Evolutionary conservation across 1,140 invertebrate genomes (phyloP), one percentile per base, ranked within the genome.

Genomic region (Plectrocnemia conspersa): DNA sequence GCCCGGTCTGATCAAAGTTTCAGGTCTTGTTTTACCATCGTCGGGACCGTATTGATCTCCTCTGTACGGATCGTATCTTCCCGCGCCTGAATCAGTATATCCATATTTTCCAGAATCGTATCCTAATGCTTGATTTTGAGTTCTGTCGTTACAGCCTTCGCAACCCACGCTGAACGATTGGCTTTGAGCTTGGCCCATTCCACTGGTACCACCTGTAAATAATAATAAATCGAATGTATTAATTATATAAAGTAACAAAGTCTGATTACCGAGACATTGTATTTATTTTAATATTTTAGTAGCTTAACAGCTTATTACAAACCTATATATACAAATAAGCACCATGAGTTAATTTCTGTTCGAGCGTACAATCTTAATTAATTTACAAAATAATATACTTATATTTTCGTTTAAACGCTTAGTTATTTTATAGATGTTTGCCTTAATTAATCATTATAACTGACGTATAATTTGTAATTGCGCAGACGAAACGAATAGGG

Each of bases 131-230:
- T 53, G 58, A 27, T 49, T 55, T 38, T 61, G 59, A 2, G 35
- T 44, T 33, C 41, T 52, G 24, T 56, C 47, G 32, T 64, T 59
- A 64, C 66, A 74, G 38, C 73, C 74, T 23, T 76, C 78, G 41
- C 71, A 74, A 50, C 68, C 77, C 29, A 77, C 75, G 45, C 78
- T 77, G 21, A 73, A 75, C 27, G 78, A 77, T 65, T 83, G 82
- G 74, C 87, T 89, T 72, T 90, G 87, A 1, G 86, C 85, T 75
- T 88, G 85, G 1, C 85, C 86, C 83, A 89, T 88, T 50, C 86
- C 86, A 65, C 80, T 83, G 21, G 68, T 81, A 16, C 83, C 83
- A 75, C 77, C 84, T 86, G 46, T 58, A 71, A 63, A 48, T 52
- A 22, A 3, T 4, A 27, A 7, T 29, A 47, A 27, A 5, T 6